A percentile compares a stretch with the other conserved stretches of the same genome.
These are phyloP conservation scores for Acrossocheilus fasciatus DNA, from an alignment of 2,797 vertebrate genomes.

Conservation along the genomic window DNA sequence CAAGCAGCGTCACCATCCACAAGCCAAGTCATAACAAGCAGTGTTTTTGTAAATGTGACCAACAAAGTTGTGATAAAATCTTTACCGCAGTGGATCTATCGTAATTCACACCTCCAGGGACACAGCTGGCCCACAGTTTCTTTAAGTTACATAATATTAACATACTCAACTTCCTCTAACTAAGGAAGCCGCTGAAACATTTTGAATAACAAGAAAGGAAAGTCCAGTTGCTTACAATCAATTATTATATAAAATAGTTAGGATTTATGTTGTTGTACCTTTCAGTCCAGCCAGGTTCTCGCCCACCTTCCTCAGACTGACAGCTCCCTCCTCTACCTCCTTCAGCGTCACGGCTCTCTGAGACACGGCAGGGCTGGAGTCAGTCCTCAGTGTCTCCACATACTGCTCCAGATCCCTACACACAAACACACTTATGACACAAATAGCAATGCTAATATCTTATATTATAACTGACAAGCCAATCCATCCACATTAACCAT, in stretches of 20 bases:
- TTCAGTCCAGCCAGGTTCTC: conserved; percentile 93
- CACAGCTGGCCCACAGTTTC: not conserved
- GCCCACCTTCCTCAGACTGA: conserved; percentile 91
- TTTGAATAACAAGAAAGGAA: not conserved
- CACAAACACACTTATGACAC: not conserved
- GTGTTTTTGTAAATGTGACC: not conserved
- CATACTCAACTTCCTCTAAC: not conserved
- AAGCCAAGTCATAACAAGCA: not conserved
- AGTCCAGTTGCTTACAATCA: not conserved
- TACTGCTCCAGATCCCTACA: conserved; percentile 91
- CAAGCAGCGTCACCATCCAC: not conserved
- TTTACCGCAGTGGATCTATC: not conserved
- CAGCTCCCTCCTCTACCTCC: conserved; percentile 93
- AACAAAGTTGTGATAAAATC: not conserved
- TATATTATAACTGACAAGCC: not conserved
- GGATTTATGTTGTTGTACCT: conserved; percentile 74
- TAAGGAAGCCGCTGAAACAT: not conserved
- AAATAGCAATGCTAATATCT: not conserved
- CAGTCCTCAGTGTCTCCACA: conserved; percentile 88
- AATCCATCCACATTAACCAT: not conserved
- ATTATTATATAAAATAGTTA: not conserved
- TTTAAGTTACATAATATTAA: not conserved
- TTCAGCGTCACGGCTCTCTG: conserved; percentile 85
- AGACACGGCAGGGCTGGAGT: conserved; percentile 69
- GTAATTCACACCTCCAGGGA: not conserved